Evolutionary conservation across 2,888 invertebrate species (phyloP).

Genomic region (Sabatieria punctata): DNA sequence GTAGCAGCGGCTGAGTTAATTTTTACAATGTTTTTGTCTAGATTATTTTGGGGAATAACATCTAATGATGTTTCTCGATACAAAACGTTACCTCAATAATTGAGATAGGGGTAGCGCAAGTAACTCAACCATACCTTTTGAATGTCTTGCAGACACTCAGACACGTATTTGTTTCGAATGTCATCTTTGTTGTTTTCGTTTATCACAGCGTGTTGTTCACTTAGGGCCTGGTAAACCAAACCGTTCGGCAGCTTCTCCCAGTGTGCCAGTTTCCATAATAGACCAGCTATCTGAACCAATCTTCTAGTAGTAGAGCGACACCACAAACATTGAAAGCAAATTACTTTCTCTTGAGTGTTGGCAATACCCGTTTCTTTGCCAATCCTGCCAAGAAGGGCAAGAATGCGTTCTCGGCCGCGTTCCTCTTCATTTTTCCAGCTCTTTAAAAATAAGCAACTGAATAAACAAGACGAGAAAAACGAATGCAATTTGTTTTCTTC

Average conservation of each 20-base stretch:
- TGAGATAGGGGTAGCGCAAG: too few relatives aligned
- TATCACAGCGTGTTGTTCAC: constrained; percentile 37
- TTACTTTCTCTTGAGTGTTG: constrained; percentile 34
- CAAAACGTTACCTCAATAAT: too few relatives aligned
- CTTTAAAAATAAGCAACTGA: constrained; percentile 21
- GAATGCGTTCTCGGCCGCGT: constrained; percentile 35
- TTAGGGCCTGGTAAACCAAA: constrained; percentile 36
- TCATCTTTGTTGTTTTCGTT: constrained; percentile 36
- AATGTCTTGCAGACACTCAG: constrained; percentile 38
- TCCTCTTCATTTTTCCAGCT: constrained; percentile 36
- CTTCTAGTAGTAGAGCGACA: neutral
- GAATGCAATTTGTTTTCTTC: too few relatives aligned
- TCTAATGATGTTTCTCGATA: too few relatives aligned
- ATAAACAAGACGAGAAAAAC: too few relatives aligned
- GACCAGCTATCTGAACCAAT: constrained; percentile 32
- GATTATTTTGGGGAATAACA: too few relatives aligned
- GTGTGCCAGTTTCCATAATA: constrained; percentile 39
- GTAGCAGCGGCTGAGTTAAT: too few relatives aligned
- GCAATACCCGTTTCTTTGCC: constrained; percentile 36
- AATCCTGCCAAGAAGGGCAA: constrained; percentile 37
- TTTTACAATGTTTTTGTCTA: too few relatives aligned
- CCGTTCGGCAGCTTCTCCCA: constrained; percentile 33
- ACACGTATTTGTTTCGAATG: constrained; percentile 35
- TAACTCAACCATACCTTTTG: constrained; percentile 32
- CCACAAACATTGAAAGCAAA: constrained; percentile 8